Evolutionary conservation across 2,888 invertebrate genomes (phyloP), one percentile per base, ranked within the genome.

Genomic region (Trissolcus japonicus): DNA sequence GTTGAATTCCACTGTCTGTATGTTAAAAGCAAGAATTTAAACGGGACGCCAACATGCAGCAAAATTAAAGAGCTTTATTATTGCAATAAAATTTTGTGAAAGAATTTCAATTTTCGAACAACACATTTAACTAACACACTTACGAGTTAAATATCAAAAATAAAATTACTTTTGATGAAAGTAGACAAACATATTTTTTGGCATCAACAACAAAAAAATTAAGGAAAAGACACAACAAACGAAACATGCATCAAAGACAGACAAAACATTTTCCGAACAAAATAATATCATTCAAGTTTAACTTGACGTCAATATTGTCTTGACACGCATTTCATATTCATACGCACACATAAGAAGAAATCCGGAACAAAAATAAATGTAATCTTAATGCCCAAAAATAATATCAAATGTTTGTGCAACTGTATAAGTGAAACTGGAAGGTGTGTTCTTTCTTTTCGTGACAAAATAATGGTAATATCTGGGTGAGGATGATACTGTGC

Each of bases 41-140:
- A 55, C 19, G 57, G 19, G 53, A 16, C 21, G 57, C 19, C 57
- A 46, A 46, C 54, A 54, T 53, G 35, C 41, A 60, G 50, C 13
- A 14, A 65, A 73, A 73, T 73, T 65, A 60, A 25, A 65, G 29
- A 48, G 43, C 65, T 73, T 73, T 65, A 65, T 73, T 73, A 73
- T 65, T 48, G 25, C 54, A 7, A 56, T 63, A 53, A 61, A 72
- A 16, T 63, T 19, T 53, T 41, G 68, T 46, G 29, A 4, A 17
- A 46, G 35, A 61, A 40, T 68, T 48, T 21, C 48, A 16, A 16
- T 2, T 59, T 67, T 51, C 50, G 13, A 21, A 19, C 14, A 16
- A 50, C 51, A 43, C 48, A 57, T 67, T 51, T 59, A 14, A 59
- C 19, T 21, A 46, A 46, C 46, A 4, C 16, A 46, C 46, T 46